Percentiles rank a stretch among this genome's conserved stretches.
phyloP scores from a whole-genome alignment of 2,113 vertebrate species.

The human region GRCh38 chr3:114885501-114886000 shows the following conservation, averaged over 20 bases:
- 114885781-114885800: not conserved
- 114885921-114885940: slow-evolving; percentile 39
- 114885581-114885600: not conserved
- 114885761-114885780: slow-evolving; percentile 5
- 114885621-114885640: not conserved
- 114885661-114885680: slow-evolving; percentile 16
- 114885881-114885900: not conserved
- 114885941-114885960: not conserved
- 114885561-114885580: not conserved
- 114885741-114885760: not conserved
- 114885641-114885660: not conserved
- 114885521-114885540: not conserved
- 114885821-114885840: not conserved
- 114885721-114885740: not conserved
- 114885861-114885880: not conserved
- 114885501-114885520: not conserved
- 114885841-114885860: not conserved
- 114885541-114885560: not conserved
- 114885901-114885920: slow-evolving; percentile 28
- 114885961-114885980: slow-evolving; percentile 44
- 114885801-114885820: not conserved
- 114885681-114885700: not conserved
- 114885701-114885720: slow-evolving; percentile 10
- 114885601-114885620: not conserved
- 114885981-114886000: slow-evolving; percentile 34